Percentiles rank a stretch among this genome's conserved stretches.
Evolutionary conservation across 2,888 invertebrate genomes (phyloP).

Genomic region (Plutella xylostella): DNA sequence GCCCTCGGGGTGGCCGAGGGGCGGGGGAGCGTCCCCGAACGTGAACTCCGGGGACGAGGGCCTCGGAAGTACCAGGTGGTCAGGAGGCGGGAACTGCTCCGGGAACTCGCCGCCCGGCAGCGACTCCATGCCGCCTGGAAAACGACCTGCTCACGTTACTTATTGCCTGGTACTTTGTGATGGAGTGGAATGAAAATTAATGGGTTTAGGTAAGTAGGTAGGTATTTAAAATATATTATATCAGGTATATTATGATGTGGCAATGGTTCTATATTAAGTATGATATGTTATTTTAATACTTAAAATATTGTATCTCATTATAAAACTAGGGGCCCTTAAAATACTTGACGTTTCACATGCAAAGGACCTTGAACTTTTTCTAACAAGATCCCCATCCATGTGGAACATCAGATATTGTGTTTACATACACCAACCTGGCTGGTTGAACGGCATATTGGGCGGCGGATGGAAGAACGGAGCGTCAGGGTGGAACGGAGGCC

Average conservation of each 20-base stretch:
- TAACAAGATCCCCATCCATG: no score
- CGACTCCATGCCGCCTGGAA: slow-evolving; percentile 77
- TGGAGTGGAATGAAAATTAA: no score
- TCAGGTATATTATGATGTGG: no score
- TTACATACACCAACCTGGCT: slow-evolving; percentile 75
- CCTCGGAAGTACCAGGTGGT: slow-evolving; percentile 76
- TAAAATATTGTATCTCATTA: no score
- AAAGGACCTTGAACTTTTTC: no score
- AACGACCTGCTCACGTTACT: slow-evolving; percentile 80
- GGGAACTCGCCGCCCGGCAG: slow-evolving; percentile 61
- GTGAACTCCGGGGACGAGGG: slow-evolving; percentile 83
- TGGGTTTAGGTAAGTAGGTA: no score
- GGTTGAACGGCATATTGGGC: slow-evolving; percentile 77
- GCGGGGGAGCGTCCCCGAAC: slow-evolving; percentile 63
- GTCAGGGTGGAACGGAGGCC: slow-evolving; percentile 89
- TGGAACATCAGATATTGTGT: no score
- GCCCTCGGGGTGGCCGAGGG: slow-evolving; percentile 56
- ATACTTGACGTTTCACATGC: no score
- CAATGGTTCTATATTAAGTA: no score
- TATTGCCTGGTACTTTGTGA: not conserved
- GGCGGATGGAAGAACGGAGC: slow-evolving; percentile 86
- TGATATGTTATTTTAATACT: no score
- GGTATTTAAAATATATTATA: no score
- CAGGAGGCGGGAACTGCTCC: slow-evolving; percentile 72
- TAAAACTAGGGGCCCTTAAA: no score